Evolutionary conservation across 2,797 vertebrate species (phyloP).

Genomic region (Aphelocoma californica): DNA sequence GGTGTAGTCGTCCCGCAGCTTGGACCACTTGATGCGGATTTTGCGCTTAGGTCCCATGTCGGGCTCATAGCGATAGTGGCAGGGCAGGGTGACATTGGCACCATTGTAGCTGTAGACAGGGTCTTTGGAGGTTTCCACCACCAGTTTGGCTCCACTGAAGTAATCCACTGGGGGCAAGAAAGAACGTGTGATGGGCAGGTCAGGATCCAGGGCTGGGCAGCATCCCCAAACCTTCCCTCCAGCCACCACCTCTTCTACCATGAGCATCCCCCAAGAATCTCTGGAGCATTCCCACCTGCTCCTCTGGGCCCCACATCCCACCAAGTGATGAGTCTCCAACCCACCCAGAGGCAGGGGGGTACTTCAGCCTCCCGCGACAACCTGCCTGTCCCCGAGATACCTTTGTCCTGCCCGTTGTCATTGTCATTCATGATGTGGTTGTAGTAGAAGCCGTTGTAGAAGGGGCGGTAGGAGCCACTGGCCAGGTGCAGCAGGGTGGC

Average conservation of each 20-base stretch:
- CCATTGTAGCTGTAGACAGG: constrained; percentile 81
- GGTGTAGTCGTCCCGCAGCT: constrained; percentile 77
- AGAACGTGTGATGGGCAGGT: not conserved
- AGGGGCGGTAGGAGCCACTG: constrained; percentile 50
- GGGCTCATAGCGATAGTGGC: constrained; percentile 83
- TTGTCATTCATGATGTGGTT: constrained; percentile 78
- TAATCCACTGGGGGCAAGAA: constrained; percentile 58
- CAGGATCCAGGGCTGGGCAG: not conserved
- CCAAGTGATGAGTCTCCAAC: too few relatives aligned
- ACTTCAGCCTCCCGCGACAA: not conserved
- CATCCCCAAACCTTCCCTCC: not conserved
- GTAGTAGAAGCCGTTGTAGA: constrained; percentile 89
- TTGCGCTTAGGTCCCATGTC: constrained; percentile 68
- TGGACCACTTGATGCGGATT: constrained; percentile 91
- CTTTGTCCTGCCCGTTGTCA: constrained; percentile 69
- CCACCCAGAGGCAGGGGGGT: not conserved
- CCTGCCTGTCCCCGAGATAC: constrained; percentile 48
- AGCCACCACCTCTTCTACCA: not conserved
- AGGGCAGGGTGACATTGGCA: constrained; percentile 85
- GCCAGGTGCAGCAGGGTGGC: constrained; percentile 57
- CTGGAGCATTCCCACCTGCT: accelerated
- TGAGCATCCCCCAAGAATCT: not conserved
- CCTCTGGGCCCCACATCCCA: not conserved
- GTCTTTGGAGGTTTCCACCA: constrained; percentile 81
- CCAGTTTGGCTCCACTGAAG: constrained; percentile 81